These are phyloP conservation scores for Acrobeloides nanus DNA, from an alignment of 2,888 invertebrate genomes.

Conservation along the genomic window DNA sequence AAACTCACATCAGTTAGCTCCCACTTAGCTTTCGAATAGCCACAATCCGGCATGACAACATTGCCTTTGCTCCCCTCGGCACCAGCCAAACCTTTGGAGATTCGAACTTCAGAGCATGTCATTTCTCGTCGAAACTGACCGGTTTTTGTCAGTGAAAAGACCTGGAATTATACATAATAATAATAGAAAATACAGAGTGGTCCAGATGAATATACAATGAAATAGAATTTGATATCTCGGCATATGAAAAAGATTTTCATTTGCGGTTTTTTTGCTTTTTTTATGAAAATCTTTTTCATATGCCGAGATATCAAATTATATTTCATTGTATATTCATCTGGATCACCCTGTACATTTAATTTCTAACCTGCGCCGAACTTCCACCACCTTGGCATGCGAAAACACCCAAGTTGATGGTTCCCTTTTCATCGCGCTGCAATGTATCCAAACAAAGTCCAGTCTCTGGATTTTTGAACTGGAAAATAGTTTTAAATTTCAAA, in stretches of 20 bases:
- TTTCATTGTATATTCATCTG: too few relatives aligned
- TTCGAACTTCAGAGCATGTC: slow-evolving; percentile 35
- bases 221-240: too few relatives aligned
- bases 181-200: background rate
- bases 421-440: slow-evolving; percentile 45
- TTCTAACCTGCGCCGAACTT: slow-evolving; percentile 41
- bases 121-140: slow-evolving; percentile 47
- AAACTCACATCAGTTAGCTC: too few relatives aligned
- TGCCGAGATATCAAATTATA: too few relatives aligned
- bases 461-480: slow-evolving; percentile 25
- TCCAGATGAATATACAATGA: too few relatives aligned
- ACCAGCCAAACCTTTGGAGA: too few relatives aligned
- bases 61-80: slow-evolving; percentile 2
- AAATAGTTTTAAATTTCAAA: background rate
- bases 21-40: slow-evolving; percentile 6
- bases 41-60: slow-evolving; percentile 21
- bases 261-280: too few relatives aligned
- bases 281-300: too few relatives aligned
- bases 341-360: too few relatives aligned
- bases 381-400: slow-evolving; percentile 31
- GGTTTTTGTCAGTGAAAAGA: slow-evolving; percentile 48
- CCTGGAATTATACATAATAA: slow-evolving; percentile 25
- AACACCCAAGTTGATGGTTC: slow-evolving; percentile 28
- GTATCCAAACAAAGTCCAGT: slow-evolving; percentile 44
- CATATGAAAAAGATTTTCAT: too few relatives aligned